Evolutionary conservation across 2,797 vertebrate species (phyloP).

Genomic region (Enteromius afrohamiltoni): DNA sequence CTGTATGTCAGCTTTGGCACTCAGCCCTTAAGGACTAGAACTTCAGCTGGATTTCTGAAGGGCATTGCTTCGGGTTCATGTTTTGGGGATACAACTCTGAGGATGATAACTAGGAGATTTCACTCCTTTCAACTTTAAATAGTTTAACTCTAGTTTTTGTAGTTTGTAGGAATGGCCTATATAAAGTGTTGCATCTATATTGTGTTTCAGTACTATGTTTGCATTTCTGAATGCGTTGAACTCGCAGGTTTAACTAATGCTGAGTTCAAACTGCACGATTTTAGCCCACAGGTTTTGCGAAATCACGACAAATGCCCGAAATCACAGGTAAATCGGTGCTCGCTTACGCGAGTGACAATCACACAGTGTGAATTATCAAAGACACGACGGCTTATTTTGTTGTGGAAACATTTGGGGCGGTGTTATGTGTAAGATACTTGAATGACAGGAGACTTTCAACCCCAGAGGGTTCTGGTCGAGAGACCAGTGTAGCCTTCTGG

Average conservation of each 20-base stretch:
- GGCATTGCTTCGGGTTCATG: not conserved
- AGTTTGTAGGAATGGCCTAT: not conserved
- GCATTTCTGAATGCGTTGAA: not conserved
- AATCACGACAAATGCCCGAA: too few species aligned
- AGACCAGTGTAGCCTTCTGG: not conserved
- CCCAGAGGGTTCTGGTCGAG: not conserved
- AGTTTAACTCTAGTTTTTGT: not conserved
- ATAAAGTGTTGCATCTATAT: not conserved
- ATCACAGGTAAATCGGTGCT: too few species aligned
- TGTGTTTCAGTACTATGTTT: not conserved
- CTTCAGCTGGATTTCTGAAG: slow-evolving; percentile 21
- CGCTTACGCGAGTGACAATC: too few species aligned
- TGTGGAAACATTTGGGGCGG: not conserved
- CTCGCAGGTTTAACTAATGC: too few species aligned
- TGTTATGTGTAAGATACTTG: too few species aligned
- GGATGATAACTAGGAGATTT: not conserved
- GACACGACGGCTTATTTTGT: not conserved
- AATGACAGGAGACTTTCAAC: too few species aligned
- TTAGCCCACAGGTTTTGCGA: too few species aligned
- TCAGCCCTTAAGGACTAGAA: slow-evolving; percentile 10
- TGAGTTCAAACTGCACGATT: too few species aligned
- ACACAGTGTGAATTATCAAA: too few species aligned
- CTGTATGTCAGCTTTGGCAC: slow-evolving; percentile 18
- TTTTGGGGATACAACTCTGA: slow-evolving; percentile 4
- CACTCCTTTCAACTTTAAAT: not conserved